A percentile compares a stretch with the other conserved stretches of the same genome.
These are phyloP conservation scores for Pedicia rivosa DNA, from an alignment of 2,888 invertebrate species.

Conservation along the genomic window DNA sequence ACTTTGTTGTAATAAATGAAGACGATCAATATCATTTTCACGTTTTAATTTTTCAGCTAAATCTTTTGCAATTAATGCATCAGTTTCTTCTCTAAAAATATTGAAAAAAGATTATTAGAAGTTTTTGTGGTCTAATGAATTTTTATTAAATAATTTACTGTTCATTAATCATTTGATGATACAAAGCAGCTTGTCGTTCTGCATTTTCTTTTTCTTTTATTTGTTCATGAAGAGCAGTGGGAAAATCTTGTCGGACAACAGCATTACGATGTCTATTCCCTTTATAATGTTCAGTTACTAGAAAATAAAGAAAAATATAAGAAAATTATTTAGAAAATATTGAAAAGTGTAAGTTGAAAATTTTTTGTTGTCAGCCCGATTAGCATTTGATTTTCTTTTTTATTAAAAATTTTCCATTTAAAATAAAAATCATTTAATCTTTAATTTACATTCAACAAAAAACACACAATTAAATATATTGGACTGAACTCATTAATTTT, in stretches of 20 bases:
- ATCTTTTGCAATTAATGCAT: constrained; percentile 46
- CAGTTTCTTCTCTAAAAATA: constrained; percentile 43
- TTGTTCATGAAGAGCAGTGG: constrained; percentile 58
- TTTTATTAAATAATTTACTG: constrained; percentile 35
- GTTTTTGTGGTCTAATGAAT: neutral
- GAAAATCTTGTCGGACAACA: constrained; percentile 61
- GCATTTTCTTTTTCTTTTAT: constrained; percentile 47
- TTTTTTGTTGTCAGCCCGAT: too few relatives aligned
- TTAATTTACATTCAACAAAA: too few relatives aligned
- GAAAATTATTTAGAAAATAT: too few relatives aligned
- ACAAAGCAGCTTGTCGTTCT: constrained; percentile 41
- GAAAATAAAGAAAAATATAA: constrained; percentile 10
- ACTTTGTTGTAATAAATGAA: constrained; percentile 35
- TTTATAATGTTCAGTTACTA: constrained; percentile 58
- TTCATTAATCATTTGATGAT: constrained; percentile 41
- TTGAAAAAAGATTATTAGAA: constrained; percentile 3
- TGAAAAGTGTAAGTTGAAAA: too few relatives aligned
- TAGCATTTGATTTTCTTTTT: too few relatives aligned
- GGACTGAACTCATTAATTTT: too few relatives aligned
- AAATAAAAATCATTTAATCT: too few relatives aligned
- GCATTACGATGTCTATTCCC: constrained; percentile 61
- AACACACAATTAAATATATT: too few relatives aligned
- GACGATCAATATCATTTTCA: constrained; percentile 34
- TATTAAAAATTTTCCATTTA: too few relatives aligned
- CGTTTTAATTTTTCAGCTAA: constrained; percentile 47